phyloP scores from a whole-genome alignment of 1,140 invertebrate genomes.

The Rhyacophila brunnea region DNA sequence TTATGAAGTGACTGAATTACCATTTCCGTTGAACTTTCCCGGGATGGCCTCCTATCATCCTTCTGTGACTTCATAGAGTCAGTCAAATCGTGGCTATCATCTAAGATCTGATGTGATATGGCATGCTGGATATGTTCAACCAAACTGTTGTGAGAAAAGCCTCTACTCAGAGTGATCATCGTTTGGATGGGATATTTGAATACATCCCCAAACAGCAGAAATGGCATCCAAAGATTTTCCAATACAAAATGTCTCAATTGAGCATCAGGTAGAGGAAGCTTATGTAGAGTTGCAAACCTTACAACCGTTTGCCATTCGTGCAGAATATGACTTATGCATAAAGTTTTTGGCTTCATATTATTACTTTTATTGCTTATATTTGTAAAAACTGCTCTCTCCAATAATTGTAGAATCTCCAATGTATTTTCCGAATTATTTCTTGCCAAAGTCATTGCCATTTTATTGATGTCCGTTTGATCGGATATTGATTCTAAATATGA shows the following conservation, averaged over 20 bases:
- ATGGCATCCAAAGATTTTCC: conserved; percentile 62
- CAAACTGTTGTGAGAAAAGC: conserved; percentile 53
- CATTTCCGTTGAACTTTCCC: conserved; percentile 45
- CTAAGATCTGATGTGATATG: conserved; percentile 47
- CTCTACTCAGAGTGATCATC: conserved; percentile 53
- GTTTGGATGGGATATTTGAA: conserved; percentile 61
- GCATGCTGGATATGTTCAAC: conserved; percentile 57
- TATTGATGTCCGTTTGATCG: conserved; percentile 40
- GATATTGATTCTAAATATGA: conserved; percentile 39
- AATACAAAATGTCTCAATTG: conserved; percentile 56
- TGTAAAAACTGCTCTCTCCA: conserved; percentile 41
- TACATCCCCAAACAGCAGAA: conserved; percentile 61
- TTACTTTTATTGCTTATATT: conserved; percentile 18
- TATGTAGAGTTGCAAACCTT: conserved; percentile 58
- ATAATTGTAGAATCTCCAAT: conserved; percentile 44
- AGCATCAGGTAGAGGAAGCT: conserved; percentile 54
- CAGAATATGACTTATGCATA: conserved; percentile 38
- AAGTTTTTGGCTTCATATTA: conserved; percentile 14
- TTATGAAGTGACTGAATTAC: too few species aligned
- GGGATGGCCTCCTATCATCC: conserved; percentile 45
- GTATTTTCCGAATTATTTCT: conserved; percentile 46
- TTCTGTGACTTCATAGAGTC: conserved; percentile 45
- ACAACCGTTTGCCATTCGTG: conserved; percentile 60
- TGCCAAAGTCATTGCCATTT: conserved; percentile 46
- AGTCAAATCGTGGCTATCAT: conserved; percentile 39